Evolutionary conservation across 2,797 vertebrate genomes (phyloP).

Genomic region (Rachycentron canadum): DNA sequence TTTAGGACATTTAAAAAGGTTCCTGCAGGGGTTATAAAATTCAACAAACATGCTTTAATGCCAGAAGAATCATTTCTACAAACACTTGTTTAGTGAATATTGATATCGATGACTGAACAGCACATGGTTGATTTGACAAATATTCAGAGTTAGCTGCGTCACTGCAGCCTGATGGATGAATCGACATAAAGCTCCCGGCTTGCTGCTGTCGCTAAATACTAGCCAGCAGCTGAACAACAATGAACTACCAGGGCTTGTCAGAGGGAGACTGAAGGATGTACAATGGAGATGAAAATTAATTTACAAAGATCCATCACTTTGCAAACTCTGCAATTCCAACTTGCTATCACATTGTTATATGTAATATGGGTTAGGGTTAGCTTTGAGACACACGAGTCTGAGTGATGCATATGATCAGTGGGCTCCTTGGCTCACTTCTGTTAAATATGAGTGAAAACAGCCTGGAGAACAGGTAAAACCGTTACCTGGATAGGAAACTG

Average conservation of each 20-base stretch:
- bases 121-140: not conserved
- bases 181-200: not conserved
- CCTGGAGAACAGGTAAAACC: not conserved
- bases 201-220: too few species aligned
- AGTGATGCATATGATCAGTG: not conserved
- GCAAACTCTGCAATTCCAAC: not conserved
- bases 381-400: slow-evolving; percentile 14
- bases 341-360: too few species aligned
- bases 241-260: not conserved
- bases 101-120: not conserved
- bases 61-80: not conserved
- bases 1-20: too few species aligned
- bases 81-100: not conserved
- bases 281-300: not conserved
- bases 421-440: not conserved
- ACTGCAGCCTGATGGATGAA: not conserved
- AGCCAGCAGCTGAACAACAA: not conserved
- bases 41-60: not conserved
- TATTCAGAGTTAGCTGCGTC: not conserved
- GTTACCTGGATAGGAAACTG: slow-evolving; percentile 78
- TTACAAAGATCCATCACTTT: not conserved
- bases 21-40: not conserved
- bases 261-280: not conserved
- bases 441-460: slow-evolving; percentile 37
- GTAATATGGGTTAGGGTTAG: too few species aligned